Base-by-base conservation (phyloP, 2,888 invertebrate species). In the Glyphotaelius pellucidus region DNA sequence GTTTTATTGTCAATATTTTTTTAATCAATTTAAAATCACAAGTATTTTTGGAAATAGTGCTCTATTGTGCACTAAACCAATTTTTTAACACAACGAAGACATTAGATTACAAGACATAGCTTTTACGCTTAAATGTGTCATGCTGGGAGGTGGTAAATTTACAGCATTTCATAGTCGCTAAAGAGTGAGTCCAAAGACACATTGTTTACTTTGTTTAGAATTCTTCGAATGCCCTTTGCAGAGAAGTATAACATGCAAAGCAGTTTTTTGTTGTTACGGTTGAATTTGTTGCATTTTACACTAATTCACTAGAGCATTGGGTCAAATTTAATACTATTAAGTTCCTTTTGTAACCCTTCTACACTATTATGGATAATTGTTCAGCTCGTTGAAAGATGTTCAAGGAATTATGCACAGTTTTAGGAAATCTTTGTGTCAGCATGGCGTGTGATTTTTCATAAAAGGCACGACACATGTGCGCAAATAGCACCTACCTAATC, bases 111-210 rank as follows among this genome's bases (percentile, higher is more conserved):
- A 47, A 86, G 4, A 86, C 0, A 86, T n/a, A 7, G 25, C 15
- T 12, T 86, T 86, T 86, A 25, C 47, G 42, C 30, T 35, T 25
- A 35, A 87, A 52, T 5, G 52, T 87, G 32, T 14, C 91, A 25
- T 25, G 47, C 87, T 87, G 87, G 86, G 91, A 79, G 91, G 87
- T 91, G 86, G 87, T 42, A 79, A 7, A 86, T 87, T 91, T 80
- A 87, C 80, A 80, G 38, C 80, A 91, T 86, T 91, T 87, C 84
- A 91, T 42, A 87, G 91, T 87, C 47, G 80, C 87, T 79, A 91
- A 91, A 80, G 80, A 35, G 42, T 91, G 35, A 87, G 32, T 67
- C 90, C 9, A 30, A 67, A 14, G 15, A 86, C 38, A 86, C 47
- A 38, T 31, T 87, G 25, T 15, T 25, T 9, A 42, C 31, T 30